phyloP scores from a whole-genome alignment of 1,140 invertebrate species.

The Scaptomyza montana region DNA sequence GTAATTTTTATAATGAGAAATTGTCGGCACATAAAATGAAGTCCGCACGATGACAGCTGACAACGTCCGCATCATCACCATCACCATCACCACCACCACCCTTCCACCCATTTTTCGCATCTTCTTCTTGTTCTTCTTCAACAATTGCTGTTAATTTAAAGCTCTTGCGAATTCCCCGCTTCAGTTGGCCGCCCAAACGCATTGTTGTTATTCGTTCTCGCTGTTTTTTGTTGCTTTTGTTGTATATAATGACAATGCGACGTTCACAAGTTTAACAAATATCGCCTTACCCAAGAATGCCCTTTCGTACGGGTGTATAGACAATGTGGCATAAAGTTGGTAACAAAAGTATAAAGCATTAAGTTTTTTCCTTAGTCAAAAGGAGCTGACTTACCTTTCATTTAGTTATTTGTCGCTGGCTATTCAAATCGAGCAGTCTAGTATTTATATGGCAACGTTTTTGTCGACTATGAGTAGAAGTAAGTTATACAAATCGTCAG shows the following conservation, averaged over 20 bases:
- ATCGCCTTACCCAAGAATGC: background rate
- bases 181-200: conserved; percentile 41
- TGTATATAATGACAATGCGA: conserved; percentile 58
- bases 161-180: conserved; percentile 75
- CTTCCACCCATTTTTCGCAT: background rate
- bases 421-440: no score
- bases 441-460: background rate
- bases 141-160: conserved; percentile 70
- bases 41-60: conserved; percentile 76
- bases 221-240: background rate
- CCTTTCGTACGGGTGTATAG: background rate
- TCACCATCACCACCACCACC: background rate
- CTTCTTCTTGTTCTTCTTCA: background rate
- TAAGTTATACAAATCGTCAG: conserved; percentile 19
- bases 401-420: no score
- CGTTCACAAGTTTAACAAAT: conserved; percentile 17
- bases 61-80: conserved; percentile 28
- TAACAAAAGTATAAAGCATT: background rate
- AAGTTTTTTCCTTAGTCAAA: no score
- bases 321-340: background rate
- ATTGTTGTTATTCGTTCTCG: conserved; percentile 47
- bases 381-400: no score
- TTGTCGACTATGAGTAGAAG: background rate
- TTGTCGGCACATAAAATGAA: conserved; percentile 81
- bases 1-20: conserved; percentile 83